These are phyloP conservation scores for Rhinoptilus africanus DNA, from an alignment of 2,113 vertebrate species.

Conservation along the genomic window DNA sequence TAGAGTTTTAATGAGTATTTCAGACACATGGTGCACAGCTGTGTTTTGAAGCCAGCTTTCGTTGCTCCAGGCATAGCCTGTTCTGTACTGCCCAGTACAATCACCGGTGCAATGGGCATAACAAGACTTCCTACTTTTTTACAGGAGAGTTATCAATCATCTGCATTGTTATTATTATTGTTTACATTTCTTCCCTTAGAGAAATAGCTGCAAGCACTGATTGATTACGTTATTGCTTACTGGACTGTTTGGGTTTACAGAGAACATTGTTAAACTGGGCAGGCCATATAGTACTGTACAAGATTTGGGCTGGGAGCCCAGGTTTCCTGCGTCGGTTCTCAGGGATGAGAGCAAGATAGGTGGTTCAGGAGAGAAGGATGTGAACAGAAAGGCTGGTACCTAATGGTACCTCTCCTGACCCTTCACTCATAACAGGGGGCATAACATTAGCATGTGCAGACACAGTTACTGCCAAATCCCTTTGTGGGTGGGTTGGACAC, in stretches of 20 bases:
- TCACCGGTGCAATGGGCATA: not conserved
- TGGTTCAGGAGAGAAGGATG: not conserved
- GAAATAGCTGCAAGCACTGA: not conserved
- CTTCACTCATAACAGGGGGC: not conserved
- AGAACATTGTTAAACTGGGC: not conserved
- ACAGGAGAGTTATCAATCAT: not conserved
- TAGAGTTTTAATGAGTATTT: not conserved
- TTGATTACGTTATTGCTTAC: not conserved
- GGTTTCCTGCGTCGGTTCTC: not conserved
- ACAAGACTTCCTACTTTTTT: not conserved
- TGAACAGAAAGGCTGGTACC: not conserved
- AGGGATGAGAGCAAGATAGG: not conserved
- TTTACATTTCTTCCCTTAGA: not conserved
- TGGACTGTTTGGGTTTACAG: not conserved
- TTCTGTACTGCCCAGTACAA: not conserved
- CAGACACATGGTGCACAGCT: not conserved
- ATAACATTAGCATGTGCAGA: not conserved
- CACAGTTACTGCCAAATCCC: not conserved
- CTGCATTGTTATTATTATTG: not conserved
- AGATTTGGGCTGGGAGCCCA: not conserved
- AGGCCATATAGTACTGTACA: not conserved
- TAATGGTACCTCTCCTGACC: not conserved
- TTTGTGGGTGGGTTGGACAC: not conserved
- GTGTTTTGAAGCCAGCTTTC: not conserved
- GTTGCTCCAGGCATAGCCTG: not conserved